A percentile compares a stretch with the other conserved stretches of the same genome.
These are phyloP conservation scores for Ivindomyrus marchei DNA, from an alignment of 2,113 vertebrate species.

Conservation along the genomic window DNA sequence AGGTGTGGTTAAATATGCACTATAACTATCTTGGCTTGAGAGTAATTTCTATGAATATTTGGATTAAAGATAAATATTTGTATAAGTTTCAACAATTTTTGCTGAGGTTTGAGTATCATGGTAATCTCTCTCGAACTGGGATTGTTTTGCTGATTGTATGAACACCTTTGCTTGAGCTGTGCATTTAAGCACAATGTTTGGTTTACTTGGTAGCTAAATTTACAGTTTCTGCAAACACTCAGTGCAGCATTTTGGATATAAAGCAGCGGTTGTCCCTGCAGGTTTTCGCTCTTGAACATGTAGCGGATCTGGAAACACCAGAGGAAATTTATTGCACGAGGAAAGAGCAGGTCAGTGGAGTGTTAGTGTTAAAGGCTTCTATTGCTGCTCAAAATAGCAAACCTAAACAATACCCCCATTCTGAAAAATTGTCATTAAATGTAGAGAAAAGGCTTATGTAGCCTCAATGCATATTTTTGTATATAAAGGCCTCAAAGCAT, in stretches of 20 bases:
- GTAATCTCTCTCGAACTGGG: not conserved
- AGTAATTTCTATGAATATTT: conserved; percentile 1
- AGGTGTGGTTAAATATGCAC: conserved; percentile 12
- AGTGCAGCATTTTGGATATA: not conserved
- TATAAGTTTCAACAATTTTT: conserved; percentile 10
- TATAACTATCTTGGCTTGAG: not conserved
- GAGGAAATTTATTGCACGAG: not conserved
- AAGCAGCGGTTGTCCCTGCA: not conserved
- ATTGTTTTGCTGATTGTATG: conserved; percentile 1
- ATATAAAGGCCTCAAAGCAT: not conserved
- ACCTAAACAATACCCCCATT: not conserved
- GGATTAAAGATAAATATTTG: not conserved
- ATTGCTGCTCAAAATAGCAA: not conserved
- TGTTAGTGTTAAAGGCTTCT: not conserved
- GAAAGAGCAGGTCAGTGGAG: not conserved
- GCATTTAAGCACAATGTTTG: not conserved
- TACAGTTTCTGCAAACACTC: conserved; percentile 4
- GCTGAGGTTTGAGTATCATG: not conserved
- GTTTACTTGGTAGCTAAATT: conserved; percentile 5
- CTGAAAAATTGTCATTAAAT: not conserved
- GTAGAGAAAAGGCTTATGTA: not conserved
- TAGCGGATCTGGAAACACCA: not conserved
- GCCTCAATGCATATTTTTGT: not conserved
- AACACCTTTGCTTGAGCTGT: conserved; percentile 7
- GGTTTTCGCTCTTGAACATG: not conserved